phyloP scores from a whole-genome alignment of 2,888 invertebrate genomes.

The Polymixis flavicincta region DNA sequence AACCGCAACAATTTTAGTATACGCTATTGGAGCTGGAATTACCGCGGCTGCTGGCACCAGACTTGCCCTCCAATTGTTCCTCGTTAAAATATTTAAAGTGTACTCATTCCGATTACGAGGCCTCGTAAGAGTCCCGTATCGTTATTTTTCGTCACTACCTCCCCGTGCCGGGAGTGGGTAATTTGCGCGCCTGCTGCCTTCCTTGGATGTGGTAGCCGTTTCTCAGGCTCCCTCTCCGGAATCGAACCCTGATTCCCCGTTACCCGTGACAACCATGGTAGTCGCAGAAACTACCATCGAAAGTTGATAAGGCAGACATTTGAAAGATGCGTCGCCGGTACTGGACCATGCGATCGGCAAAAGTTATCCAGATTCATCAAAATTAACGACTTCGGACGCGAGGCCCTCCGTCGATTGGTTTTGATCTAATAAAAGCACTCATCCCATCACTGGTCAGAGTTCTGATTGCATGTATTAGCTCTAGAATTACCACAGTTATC shows the following conservation, averaged over 20 bases:
- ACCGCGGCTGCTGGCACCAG: conserved; percentile 93
- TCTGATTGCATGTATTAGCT: conserved; percentile 69
- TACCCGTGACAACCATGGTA: conserved; percentile 89
- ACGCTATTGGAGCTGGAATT: conserved; percentile 93
- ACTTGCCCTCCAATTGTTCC: conserved; percentile 92
- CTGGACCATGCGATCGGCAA: conserved; percentile 9
- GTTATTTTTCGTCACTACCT: conserved; percentile 93
- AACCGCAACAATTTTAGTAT: conserved; percentile 90
- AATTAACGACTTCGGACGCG: not conserved
- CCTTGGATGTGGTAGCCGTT: conserved; percentile 91
- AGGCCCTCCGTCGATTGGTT: not conserved
- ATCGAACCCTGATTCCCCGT: conserved; percentile 94
- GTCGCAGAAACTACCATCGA: conserved; percentile 75
- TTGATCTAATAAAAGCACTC: conserved; percentile 9
- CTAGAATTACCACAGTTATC: conserved; percentile 91
- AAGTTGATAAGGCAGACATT: conserved; percentile 16
- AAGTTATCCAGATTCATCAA: conserved; percentile 74
- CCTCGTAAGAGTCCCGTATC: conserved; percentile 91
- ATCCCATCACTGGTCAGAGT: not conserved
- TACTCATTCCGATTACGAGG: conserved; percentile 90
- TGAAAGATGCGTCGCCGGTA: conserved; percentile 10
- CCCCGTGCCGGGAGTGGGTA: conserved; percentile 55
- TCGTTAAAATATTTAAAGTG: conserved; percentile 91
- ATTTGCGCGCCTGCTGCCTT: conserved; percentile 91
- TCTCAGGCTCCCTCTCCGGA: conserved; percentile 81